Base-by-base conservation (phyloP, 1,140 invertebrate genomes). In the Bombus pyrosoma region DNA sequence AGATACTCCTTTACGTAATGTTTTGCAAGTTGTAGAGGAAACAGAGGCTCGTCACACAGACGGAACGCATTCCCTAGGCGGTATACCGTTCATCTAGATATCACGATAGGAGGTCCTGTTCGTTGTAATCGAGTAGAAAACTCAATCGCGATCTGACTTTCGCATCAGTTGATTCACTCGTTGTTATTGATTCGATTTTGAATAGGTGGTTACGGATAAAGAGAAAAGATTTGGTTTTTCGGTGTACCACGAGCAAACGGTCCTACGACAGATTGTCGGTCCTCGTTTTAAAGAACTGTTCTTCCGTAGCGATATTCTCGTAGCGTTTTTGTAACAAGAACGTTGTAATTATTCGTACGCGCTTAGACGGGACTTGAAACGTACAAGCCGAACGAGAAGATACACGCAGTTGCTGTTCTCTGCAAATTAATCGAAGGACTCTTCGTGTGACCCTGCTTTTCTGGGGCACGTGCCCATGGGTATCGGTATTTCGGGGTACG, bases 401-500 rank as follows among this genome's bases (percentile, higher is more conserved):
- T 59, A 10, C 57, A n/a, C 9, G 28, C 25, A 28, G 39, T 22
- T 25, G 10, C 59, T 32, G 15, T 69, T 28, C 22, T 32, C 53
- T 62, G 81, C 39, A 76, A 88, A 89, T 88, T 88, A 86, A 89
- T 89, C 62, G 79, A 77, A 89, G 81, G 66, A 41, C 76, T 76
- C 59, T 82, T 72, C 47, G 68, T 32, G 53, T 87, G 84, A 86
- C 81, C 90, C 89, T 77, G 89, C 77, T 89, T 92, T 91, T 91
- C 87, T 84, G 82, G 90, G 91, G 88, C 91, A 94, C 90, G 91
- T 93, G 93, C 90, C 88, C 92, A 89, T 90, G 89, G 89, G 89
- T 93, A 93, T 92, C 89, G 92, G 91, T 91, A 93, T 93, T 94
- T 93, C 89, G 91, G 88, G 91, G 88, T 85, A 92, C 89, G 91